These are phyloP conservation scores for Alouatta palliata DNA, from an alignment of 2,113 vertebrate genomes.

Conservation along the genomic window DNA sequence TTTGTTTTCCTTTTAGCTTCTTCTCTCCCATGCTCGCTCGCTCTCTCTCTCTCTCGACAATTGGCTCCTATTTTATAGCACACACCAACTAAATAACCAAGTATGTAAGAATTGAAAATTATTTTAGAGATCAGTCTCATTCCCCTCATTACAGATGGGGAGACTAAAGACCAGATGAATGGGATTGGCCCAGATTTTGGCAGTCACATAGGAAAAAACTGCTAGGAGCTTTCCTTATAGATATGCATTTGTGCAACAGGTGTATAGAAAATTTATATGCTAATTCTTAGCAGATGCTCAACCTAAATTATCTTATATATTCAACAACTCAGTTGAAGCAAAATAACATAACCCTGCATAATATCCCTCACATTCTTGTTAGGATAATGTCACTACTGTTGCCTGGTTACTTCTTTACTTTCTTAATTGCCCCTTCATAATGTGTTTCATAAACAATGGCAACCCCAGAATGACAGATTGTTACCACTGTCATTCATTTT, in stretches of 20 bases:
- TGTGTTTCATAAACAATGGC: neutral
- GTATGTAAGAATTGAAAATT: neutral
- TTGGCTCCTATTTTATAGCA: neutral
- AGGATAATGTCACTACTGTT: conserved; percentile 23
- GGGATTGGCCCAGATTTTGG: neutral
- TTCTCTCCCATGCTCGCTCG: neutral
- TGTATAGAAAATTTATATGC: neutral
- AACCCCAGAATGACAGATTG: conserved; percentile 2
- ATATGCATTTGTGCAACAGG: neutral
- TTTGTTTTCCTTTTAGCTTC: neutral
- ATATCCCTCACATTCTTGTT: neutral
- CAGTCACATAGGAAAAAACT: neutral
- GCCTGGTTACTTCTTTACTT: conserved; percentile 56
- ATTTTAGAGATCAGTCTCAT: neutral
- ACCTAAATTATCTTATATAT: neutral
- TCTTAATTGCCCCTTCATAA: conserved; percentile 41
- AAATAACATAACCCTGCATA: neutral
- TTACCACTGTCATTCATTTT: neutral
- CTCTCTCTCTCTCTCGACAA: neutral
- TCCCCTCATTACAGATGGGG: neutral
- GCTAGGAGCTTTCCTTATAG: neutral
- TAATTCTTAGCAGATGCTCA: neutral
- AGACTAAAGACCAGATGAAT: neutral
- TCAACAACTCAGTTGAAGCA: neutral
- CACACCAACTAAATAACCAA: neutral